Evolutionary conservation across 2,797 vertebrate species (phyloP).

Genomic region (Podarcis lilfordi): DNA sequence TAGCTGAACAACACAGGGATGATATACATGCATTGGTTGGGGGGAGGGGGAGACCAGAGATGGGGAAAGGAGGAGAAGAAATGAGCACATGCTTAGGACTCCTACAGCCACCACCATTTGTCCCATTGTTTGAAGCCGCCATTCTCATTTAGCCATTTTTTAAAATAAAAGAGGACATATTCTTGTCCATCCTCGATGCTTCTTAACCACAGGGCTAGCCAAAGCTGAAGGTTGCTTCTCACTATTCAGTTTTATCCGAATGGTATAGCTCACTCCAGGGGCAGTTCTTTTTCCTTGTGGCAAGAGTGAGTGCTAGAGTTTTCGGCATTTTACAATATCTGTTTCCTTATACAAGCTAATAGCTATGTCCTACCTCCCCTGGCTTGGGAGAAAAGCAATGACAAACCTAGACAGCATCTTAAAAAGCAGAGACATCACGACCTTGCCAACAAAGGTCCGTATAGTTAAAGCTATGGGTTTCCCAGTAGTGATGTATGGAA

Average conservation of each 20-base stretch:
- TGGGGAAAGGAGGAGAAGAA: constrained; percentile 2
- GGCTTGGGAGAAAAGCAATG: too few species aligned
- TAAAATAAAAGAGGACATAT: not conserved
- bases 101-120: constrained; percentile 17
- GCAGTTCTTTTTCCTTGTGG: not conserved
- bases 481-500: too few species aligned
- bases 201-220: not conserved
- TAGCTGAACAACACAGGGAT: constrained; percentile 17
- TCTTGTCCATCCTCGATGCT: not conserved
- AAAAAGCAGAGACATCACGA: too few species aligned
- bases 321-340: not conserved
- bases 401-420: too few species aligned
- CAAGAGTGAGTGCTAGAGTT: not conserved
- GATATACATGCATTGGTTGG: not conserved
- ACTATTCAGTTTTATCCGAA: not conserved
- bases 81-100: not conserved
- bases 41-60: not conserved
- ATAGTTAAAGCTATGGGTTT: too few species aligned
- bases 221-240: not conserved
- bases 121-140: not conserved
- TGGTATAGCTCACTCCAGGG: not conserved
- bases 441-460: too few species aligned
- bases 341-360: not conserved
- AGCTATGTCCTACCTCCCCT: too few species aligned
- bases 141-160: not conserved